Percentiles rank a stretch among this genome's conserved stretches.
Evolutionary conservation across 2,888 invertebrate species (phyloP).

Genomic region (Mechanitis messenoides): DNA sequence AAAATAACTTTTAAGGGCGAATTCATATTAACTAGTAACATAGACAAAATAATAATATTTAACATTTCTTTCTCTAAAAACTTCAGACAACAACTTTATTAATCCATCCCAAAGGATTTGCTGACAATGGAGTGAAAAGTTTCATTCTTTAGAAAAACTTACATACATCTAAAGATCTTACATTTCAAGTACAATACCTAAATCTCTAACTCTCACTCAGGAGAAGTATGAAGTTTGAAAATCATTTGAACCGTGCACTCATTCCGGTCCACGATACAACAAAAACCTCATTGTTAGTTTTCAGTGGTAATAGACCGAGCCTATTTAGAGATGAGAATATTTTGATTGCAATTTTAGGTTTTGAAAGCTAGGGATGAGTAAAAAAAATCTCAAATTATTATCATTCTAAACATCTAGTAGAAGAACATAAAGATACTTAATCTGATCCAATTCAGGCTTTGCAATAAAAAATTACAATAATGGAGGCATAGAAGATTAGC

Average conservation of each 20-base stretch:
- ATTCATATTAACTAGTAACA: no score
- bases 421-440: background rate
- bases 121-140: slow-evolving; percentile 5
- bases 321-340: background rate
- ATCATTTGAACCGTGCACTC: slow-evolving; percentile 3
- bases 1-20: no score
- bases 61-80: background rate
- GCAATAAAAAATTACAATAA: background rate
- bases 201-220: background rate
- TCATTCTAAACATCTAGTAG: background rate
- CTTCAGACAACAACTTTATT: background rate
- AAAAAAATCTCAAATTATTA: no score
- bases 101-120: slow-evolving; percentile 1
- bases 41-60: no score
- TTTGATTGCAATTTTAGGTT: background rate
- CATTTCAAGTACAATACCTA: slow-evolving; percentile 1
- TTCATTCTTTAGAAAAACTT: slow-evolving; percentile 6
- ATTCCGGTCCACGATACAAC: background rate
- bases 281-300: background rate
- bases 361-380: background rate
- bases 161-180: slow-evolving; percentile 2
- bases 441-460: background rate
- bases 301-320: background rate
- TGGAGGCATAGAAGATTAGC: background rate
- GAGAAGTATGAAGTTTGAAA: slow-evolving; percentile 1